A percentile compares a stretch with the other conserved stretches of the same genome.
phyloP scores from a whole-genome alignment of 92 coral and sea anemone species.

The Zoanthus sociatus region DNA sequence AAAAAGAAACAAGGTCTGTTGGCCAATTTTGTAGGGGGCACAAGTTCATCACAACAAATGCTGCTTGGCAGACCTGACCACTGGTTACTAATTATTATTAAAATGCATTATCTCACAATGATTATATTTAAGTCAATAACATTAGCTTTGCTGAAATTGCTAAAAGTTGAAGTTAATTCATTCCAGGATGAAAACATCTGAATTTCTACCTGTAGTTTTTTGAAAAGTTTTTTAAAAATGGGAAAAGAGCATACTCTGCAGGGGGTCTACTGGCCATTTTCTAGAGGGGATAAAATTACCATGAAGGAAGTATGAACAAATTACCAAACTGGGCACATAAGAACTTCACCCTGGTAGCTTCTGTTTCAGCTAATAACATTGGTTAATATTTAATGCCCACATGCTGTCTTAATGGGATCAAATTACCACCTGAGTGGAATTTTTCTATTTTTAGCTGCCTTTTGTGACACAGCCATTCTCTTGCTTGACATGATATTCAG shows the following conservation, averaged over 20 bases:
- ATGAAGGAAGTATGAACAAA: neutral
- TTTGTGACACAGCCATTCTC: too few species aligned
- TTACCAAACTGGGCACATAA: conserved; percentile 29
- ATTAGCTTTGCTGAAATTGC: too few species aligned
- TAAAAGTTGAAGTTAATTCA: too few species aligned
- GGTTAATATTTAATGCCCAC: neutral
- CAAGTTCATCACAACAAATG: neutral
- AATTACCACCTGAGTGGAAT: neutral
- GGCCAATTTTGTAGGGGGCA: neutral
- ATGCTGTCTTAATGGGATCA: neutral
- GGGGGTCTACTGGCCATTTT: too few species aligned
- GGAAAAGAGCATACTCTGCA: too few species aligned
- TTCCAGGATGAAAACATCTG: too few species aligned
- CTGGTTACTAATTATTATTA: neutral
- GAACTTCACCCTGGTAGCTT: neutral
- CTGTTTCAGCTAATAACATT: neutral
- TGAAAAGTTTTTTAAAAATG: too few species aligned
- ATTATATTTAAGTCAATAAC: too few species aligned
- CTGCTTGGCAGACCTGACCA: neutral
- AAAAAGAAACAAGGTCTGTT: neutral
- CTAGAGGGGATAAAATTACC: neutral
- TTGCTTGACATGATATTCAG: conserved; percentile 20
- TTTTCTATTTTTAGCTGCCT: neutral
- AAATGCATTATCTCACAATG: too few species aligned
- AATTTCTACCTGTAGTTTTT: too few species aligned